Conservation (phyloP, 2,113 vertebrate species). For the Tragelaphus scriptus region DNA sequence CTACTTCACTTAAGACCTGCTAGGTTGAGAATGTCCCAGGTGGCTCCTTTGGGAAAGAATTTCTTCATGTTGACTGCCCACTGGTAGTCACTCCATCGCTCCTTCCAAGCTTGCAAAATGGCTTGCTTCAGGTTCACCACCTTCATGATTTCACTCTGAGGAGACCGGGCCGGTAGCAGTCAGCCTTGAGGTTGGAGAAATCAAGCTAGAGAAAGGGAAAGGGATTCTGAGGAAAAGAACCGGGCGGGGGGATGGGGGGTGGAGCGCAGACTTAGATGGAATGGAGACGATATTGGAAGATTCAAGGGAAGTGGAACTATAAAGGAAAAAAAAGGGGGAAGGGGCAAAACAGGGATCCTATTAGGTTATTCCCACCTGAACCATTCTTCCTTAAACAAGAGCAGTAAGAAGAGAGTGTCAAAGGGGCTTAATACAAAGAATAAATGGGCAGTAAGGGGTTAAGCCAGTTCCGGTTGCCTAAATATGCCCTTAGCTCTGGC, state of each 20-base stretch:
- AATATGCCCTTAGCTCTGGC: neutral
- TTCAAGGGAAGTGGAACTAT: neutral
- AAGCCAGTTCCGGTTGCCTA: neutral
- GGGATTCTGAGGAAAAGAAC: neutral
- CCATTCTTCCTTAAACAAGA: neutral
- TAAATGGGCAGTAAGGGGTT: neutral
- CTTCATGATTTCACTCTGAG: constrained; percentile 83
- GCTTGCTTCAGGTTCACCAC: constrained; percentile 97
- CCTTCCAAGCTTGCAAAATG: constrained; percentile 97
- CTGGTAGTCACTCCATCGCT: constrained; percentile 96
- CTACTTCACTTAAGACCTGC: constrained; percentile 83
- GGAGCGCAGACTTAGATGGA: neutral
- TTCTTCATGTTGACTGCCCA: constrained; percentile 98
- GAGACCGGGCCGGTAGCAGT: neutral
- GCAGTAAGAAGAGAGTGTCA: neutral
- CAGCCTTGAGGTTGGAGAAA: neutral
- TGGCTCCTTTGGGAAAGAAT: constrained; percentile 94
- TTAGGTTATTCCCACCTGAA: neutral
- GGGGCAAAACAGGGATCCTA: neutral
- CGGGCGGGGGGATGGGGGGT: no score
- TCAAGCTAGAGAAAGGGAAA: neutral
- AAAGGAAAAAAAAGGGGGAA: neutral
- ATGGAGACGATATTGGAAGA: neutral
- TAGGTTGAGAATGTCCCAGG: constrained; percentile 96
- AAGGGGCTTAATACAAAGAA: neutral